Base-by-base conservation (phyloP, 2,113 vertebrate genomes). In the Dipodomys stephensi region DNA sequence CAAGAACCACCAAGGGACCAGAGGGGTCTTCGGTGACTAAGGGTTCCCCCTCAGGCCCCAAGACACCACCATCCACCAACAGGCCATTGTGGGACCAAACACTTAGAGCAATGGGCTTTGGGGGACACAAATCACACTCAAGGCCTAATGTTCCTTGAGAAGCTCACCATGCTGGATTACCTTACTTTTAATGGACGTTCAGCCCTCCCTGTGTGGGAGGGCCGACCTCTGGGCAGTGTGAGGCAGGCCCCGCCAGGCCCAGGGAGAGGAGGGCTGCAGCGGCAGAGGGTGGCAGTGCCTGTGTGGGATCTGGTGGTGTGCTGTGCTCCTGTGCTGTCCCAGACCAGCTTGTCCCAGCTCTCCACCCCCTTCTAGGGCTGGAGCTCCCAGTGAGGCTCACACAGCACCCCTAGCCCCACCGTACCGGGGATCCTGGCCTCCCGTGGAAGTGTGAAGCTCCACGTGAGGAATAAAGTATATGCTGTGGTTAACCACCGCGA, bases 341-440 rank as follows among this genome's bases (percentile, higher is more conserved):
- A 74, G n/a, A 72, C 57, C n/a, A 67, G 28, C 7, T 2, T 18
- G 15, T 25, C 4, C n/a, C 18, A 6, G 13, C 6, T 23, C 20
- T 19, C 9, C 11, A 22, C 3, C 12, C 6, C 6, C n/a, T 3
- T 2, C 4, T 23, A 39, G 3, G 5, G 5, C 68, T 71, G 62
- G 60, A n/a, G 12, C 6, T 20, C 1, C 6, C 16, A 22, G 13
- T 1, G 0, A 11, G 7, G 1, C 16, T 2, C 6, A 18, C 8
- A 1, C 5, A 1, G 1, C 28, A n/a, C 30, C 4, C 19, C 1
- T n/a, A 83, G 18, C 2, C 30, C 60, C 4, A 4, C 28, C 19
- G 16, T n/a, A 3, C 30, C 5, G 0, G 7, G 27, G 39, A 12
- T 27, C 2, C 2, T 1, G 72, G 74, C 30, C 27, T 53, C 27